These are phyloP conservation scores for Temnothorax rugatulus DNA, from an alignment of 2,888 invertebrate species.

Conservation along the genomic window DNA sequence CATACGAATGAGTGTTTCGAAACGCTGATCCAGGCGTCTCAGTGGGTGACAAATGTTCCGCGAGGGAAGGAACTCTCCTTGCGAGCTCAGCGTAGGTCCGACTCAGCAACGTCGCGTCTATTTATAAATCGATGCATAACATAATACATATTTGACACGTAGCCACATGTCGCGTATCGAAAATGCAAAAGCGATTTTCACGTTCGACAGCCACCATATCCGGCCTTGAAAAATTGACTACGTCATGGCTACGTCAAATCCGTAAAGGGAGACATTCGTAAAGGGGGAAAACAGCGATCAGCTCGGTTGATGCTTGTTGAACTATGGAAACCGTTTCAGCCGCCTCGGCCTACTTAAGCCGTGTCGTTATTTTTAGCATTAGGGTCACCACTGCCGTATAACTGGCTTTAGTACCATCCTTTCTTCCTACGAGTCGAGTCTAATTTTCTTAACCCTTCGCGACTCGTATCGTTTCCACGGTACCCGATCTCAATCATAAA, in stretches of 20 bases:
- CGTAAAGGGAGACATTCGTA: slow-evolving; percentile 25
- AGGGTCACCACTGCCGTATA: slow-evolving; percentile 79
- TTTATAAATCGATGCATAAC: slow-evolving; percentile 79
- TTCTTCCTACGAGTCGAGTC: slow-evolving; percentile 61
- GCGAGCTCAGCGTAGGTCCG: slow-evolving; percentile 80
- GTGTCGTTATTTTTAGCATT: slow-evolving; percentile 83
- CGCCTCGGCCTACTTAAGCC: slow-evolving; percentile 80
- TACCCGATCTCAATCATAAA: neutral
- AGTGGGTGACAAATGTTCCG: slow-evolving; percentile 71
- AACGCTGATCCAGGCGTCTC: slow-evolving; percentile 59
- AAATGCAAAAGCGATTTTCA: neutral
- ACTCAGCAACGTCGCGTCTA: slow-evolving; percentile 78
- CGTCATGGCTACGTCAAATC: slow-evolving; percentile 68
- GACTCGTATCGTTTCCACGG: neutral
- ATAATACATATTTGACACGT: slow-evolving; percentile 12
- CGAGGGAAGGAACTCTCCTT: slow-evolving; percentile 73
- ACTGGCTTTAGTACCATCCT: slow-evolving; percentile 68
- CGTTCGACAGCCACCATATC: neutral
- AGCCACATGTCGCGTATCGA: neutral
- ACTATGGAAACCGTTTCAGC: slow-evolving; percentile 82
- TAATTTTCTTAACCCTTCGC: slow-evolving; percentile 39
- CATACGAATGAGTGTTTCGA: neutral
- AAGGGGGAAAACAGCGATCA: slow-evolving; percentile 27
- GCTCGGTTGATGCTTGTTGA: slow-evolving; percentile 73
- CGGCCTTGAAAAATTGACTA: slow-evolving; percentile 11